Evolutionary conservation across 2,888 invertebrate species (phyloP).

Genomic region (Nomada ferruginata): DNA sequence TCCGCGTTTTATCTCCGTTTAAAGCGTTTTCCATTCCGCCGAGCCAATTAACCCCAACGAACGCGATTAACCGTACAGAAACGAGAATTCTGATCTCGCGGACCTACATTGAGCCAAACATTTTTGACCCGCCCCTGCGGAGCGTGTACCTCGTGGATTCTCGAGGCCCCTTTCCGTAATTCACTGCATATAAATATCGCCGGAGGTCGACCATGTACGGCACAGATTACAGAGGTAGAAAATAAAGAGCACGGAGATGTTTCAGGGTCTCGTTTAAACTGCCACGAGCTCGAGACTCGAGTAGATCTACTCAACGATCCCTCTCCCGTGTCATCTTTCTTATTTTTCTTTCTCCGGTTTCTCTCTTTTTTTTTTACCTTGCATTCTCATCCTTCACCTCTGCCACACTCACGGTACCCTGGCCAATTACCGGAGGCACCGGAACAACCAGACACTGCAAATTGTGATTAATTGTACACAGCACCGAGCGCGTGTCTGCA

Average conservation of each 20-base stretch:
- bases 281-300: conserved; percentile 43
- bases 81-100: too few species aligned
- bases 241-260: conserved; percentile 42
- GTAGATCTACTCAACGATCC: conserved; percentile 47
- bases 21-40: conserved; percentile 14
- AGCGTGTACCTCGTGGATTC: neutral
- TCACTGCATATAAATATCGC: conserved; percentile 32
- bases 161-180: neutral
- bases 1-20: conserved; percentile 10
- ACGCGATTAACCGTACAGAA: neutral
- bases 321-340: conserved; percentile 36
- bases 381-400: conserved; percentile 9
- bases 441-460: conserved; percentile 50
- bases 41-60: conserved; percentile 14
- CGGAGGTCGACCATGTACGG: conserved; percentile 25
- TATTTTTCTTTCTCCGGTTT: conserved; percentile 3
- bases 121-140: neutral
- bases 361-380: neutral
- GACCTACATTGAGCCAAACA: too few species aligned
- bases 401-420: conserved; percentile 38
- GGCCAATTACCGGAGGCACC: conserved; percentile 61
- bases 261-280: conserved; percentile 57
- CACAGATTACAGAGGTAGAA: conserved; percentile 36
- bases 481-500: conserved; percentile 29
- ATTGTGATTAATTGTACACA: conserved; percentile 63